Conservation (phyloP, 2,797 vertebrate species). For the Epinephelus awoara region DNA sequence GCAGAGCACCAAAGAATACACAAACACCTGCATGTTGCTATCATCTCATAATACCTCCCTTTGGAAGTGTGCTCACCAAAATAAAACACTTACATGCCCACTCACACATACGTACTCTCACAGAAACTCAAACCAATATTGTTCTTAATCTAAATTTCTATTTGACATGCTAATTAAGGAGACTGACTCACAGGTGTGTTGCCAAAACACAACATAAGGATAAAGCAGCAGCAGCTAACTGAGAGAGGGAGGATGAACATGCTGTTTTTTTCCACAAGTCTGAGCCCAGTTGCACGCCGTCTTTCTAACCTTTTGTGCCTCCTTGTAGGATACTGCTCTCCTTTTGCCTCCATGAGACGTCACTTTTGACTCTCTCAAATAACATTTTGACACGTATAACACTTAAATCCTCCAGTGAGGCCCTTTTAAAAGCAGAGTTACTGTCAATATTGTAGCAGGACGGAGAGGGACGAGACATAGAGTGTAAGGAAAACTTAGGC, state of each 20-base stretch:
- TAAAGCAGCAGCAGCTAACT: conserved; percentile 3
- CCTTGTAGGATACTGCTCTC: background rate
- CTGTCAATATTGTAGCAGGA: conserved; percentile 16
- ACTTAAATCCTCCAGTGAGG: background rate
- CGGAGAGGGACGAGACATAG: background rate
- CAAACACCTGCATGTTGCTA: conserved; percentile 44
- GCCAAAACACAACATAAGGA: conserved; percentile 10
- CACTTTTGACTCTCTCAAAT: background rate
- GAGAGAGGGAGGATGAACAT: background rate
- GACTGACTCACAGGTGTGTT: conserved; percentile 23
- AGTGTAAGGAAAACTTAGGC: conserved; percentile 3
- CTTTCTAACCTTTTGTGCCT: background rate
- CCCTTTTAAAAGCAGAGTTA: conserved; percentile 1
- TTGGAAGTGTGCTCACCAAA: conserved; percentile 38
- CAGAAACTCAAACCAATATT: conserved; percentile 37
- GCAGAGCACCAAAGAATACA: conserved; percentile 11
- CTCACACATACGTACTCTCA: conserved; percentile 31
- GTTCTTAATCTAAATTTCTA: conserved; percentile 21
- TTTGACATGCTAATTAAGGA: conserved; percentile 34
- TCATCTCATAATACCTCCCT: conserved; percentile 41
- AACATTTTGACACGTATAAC: conserved; percentile 10
- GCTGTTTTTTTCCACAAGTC: background rate
- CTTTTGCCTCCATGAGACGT: background rate
- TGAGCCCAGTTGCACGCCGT: background rate
- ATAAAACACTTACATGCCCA: conserved; percentile 54